phyloP scores from a whole-genome alignment of 2,113 vertebrate species.

The Hydrochoerus hydrochaeris region DNA sequence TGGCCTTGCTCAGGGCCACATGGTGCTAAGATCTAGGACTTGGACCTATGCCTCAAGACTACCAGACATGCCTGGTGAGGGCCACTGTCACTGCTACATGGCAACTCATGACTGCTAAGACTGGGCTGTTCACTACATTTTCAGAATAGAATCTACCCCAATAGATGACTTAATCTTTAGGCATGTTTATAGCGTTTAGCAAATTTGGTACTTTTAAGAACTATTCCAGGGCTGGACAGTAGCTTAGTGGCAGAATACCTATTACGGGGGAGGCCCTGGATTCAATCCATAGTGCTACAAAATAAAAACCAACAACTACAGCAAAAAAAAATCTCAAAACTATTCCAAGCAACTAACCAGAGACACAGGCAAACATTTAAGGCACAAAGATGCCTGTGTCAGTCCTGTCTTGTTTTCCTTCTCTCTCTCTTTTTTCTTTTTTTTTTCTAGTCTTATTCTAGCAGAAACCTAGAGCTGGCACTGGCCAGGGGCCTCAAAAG shows the following conservation, averaged over 20 bases:
- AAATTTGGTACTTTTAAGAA: conserved; percentile 25
- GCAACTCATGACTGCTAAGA: neutral
- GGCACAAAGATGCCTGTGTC: neutral
- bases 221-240: neutral
- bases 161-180: neutral
- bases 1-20: neutral
- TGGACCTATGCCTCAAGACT: neutral
- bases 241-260: neutral
- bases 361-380: neutral
- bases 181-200: neutral
- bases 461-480: neutral
- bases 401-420: neutral
- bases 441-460: neutral
- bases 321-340: neutral
- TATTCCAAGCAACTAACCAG: conserved; percentile 34
- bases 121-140: neutral
- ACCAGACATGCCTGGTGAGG: neutral
- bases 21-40: neutral
- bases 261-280: neutral
- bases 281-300: neutral
- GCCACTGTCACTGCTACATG: neutral
- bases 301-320: neutral
- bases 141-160: conserved; percentile 37
- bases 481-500: neutral
- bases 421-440: neutral